phyloP scores from a whole-genome alignment of 2,888 invertebrate species.

The Tinea trinotella region DNA sequence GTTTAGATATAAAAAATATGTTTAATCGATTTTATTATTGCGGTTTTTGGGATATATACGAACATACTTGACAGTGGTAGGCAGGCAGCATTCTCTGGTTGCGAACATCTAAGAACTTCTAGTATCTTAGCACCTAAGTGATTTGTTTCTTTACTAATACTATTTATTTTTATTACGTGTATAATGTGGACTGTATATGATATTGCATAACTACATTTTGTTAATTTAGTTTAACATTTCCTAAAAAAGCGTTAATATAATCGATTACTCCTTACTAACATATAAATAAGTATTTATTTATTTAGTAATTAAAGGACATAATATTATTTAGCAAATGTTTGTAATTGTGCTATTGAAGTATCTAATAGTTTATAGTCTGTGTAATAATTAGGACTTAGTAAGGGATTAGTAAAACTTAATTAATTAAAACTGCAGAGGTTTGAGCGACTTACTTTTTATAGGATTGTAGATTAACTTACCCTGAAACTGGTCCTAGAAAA shows the following conservation, averaged over 20 bases:
- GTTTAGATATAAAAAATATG: conserved; percentile 34
- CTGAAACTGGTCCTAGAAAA: too few relatives aligned
- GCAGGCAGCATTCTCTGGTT: too few relatives aligned
- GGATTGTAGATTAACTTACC: too few relatives aligned
- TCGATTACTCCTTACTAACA: background rate
- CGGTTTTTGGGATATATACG: too few relatives aligned
- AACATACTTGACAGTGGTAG: too few relatives aligned
- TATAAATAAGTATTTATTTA: background rate
- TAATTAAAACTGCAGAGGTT: background rate
- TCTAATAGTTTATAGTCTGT: background rate
- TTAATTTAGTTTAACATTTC: too few relatives aligned
- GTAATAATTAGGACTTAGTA: background rate
- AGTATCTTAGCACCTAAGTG: too few relatives aligned
- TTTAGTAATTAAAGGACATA: background rate
- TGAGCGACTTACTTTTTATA: background rate
- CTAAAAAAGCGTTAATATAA: background rate
- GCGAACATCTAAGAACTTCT: too few relatives aligned
- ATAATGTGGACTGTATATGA: too few relatives aligned
- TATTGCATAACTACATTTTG: too few relatives aligned
- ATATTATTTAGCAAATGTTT: background rate
- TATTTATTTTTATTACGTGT: too few relatives aligned
- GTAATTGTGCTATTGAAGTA: background rate
- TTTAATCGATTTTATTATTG: background rate
- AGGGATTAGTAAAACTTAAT: background rate
- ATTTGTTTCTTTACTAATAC: too few relatives aligned